These are phyloP conservation scores for Synanthedon andrenaeformis DNA, from an alignment of 2,888 invertebrate genomes.

Conservation along the genomic window DNA sequence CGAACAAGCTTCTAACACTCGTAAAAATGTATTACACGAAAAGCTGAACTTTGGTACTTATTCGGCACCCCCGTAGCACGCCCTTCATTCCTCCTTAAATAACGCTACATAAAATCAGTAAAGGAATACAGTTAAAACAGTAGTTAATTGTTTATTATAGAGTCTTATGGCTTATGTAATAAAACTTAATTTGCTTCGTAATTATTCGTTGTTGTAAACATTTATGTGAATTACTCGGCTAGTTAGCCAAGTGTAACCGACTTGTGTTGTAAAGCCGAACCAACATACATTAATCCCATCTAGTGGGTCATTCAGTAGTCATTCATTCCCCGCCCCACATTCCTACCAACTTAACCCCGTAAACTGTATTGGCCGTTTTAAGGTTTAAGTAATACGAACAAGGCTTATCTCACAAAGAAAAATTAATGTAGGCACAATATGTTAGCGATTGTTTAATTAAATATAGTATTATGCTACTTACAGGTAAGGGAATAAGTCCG, in stretches of 20 bases:
- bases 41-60: neutral
- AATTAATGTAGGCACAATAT: too few relatives aligned
- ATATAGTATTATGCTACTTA: slow-evolving; percentile 28
- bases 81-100: neutral
- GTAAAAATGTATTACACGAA: neutral
- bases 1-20: neutral
- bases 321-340: slow-evolving; percentile 38
- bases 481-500: slow-evolving; percentile 30
- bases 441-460: neutral
- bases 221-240: too few relatives aligned
- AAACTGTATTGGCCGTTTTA: slow-evolving; percentile 13
- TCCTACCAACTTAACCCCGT: slow-evolving; percentile 17
- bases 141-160: too few relatives aligned
- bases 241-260: too few relatives aligned
- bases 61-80: neutral
- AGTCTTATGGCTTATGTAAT: too few relatives aligned
- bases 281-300: neutral
- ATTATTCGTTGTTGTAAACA: too few relatives aligned
- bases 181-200: too few relatives aligned
- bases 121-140: too few relatives aligned
- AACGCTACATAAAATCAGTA: neutral
- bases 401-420: neutral
- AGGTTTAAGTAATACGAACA: slow-evolving; percentile 6
- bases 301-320: slow-evolving; percentile 16
- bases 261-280: too few relatives aligned